phyloP scores from a whole-genome alignment of 1,140 invertebrate species.

The Drosophila punjabiensis region DNA sequence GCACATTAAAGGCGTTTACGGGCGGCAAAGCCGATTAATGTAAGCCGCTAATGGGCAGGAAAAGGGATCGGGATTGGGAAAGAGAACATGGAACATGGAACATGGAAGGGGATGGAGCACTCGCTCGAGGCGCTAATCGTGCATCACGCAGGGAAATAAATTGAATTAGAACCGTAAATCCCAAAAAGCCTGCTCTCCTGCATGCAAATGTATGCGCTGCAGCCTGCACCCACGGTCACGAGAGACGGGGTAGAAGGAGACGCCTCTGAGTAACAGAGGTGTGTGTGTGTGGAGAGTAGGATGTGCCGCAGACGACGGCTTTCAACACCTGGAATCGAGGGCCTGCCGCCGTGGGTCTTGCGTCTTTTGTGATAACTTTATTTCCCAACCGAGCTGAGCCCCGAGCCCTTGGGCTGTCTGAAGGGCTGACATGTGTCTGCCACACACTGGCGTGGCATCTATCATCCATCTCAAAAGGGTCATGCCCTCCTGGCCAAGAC shows the following conservation, averaged over 20 bases:
- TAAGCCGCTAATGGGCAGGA: slow-evolving; percentile 51
- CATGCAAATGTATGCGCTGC: slow-evolving; percentile 53
- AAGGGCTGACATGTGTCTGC: slow-evolving; percentile 60
- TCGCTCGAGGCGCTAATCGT: slow-evolving; percentile 51
- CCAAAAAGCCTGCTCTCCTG: slow-evolving; percentile 15
- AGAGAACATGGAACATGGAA: no score
- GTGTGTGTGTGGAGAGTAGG: slow-evolving; percentile 27
- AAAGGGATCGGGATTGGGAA: neutral
- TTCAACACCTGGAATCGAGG: slow-evolving; percentile 52
- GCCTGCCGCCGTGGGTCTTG: slow-evolving; percentile 18
- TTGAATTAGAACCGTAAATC: slow-evolving; percentile 62
- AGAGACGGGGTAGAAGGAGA: slow-evolving; percentile 14
- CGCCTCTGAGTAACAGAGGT: slow-evolving; percentile 12
- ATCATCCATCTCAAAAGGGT: slow-evolving; percentile 48
- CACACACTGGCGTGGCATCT: slow-evolving; percentile 42
- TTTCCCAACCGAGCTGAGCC: slow-evolving; percentile 27
- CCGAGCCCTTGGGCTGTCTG: slow-evolving; percentile 42
- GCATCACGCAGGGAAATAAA: slow-evolving; percentile 55
- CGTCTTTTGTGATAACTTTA: slow-evolving; percentile 58
- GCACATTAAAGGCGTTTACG: slow-evolving; percentile 47
- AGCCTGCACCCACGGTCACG: slow-evolving; percentile 51
- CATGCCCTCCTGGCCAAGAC: slow-evolving; percentile 47
- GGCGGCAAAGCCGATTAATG: slow-evolving; percentile 45
- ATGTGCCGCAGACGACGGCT: slow-evolving; percentile 39
- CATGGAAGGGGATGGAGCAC: neutral